A percentile compares a stretch with the other conserved stretches of the same genome.
phyloP scores from a whole-genome alignment of 2,888 invertebrate genomes.

The Pollenia angustigena region DNA sequence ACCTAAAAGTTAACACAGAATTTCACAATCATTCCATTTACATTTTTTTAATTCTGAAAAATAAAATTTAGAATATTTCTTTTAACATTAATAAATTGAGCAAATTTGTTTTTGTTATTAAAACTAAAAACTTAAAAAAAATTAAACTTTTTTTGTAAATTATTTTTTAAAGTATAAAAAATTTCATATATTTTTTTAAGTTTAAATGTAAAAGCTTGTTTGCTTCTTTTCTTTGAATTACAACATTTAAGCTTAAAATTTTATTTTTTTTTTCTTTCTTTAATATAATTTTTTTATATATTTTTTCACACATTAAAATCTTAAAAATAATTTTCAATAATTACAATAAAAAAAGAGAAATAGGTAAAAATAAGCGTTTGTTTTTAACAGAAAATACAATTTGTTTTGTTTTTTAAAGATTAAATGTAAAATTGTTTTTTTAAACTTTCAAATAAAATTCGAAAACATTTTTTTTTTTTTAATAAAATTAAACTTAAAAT shows the following conservation, averaged over 20 bases:
- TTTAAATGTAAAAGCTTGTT: conserved; percentile 61
- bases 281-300: conserved; percentile 30
- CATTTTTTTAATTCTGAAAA: neutral
- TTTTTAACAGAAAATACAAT: conserved; percentile 69
- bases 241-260: conserved; percentile 67
- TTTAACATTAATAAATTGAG: conserved; percentile 28
- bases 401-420: conserved; percentile 45
- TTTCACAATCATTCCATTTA: too few species aligned
- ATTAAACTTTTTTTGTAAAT: conserved; percentile 48
- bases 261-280: conserved; percentile 47
- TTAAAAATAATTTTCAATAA: conserved; percentile 67
- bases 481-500: conserved; percentile 42
- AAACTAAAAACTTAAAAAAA: conserved; percentile 27
- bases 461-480: conserved; percentile 39
- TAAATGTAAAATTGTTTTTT: conserved; percentile 39
- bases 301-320: conserved; percentile 67
- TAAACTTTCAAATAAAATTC: conserved; percentile 57
- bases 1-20: too few species aligned
- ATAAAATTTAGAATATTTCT: conserved; percentile 3
- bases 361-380: conserved; percentile 67
- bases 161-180: conserved; percentile 62
- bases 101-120: conserved; percentile 43
- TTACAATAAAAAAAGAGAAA: conserved; percentile 56
- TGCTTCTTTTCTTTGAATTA: conserved; percentile 44
- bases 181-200: conserved; percentile 49